phyloP scores from a whole-genome alignment of 2,888 invertebrate species.

The Harpagoxenus sublaevis region DNA sequence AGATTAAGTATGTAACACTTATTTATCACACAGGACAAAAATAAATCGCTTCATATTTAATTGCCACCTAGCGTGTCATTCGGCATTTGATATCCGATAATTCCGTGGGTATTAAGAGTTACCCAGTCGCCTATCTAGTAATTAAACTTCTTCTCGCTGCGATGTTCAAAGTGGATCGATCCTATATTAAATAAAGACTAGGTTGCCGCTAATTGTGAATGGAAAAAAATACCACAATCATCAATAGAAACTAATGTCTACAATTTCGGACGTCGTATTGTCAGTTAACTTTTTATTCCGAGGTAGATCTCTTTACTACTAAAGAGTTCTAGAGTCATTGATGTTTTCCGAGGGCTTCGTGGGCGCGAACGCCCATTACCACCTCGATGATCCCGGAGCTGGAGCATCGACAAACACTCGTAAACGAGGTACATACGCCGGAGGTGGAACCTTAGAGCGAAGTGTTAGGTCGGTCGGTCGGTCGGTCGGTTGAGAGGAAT shows the following conservation, averaged over 20 bases:
- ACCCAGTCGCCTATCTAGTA: neutral
- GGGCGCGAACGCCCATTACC: conserved; percentile 44
- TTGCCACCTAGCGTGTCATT: conserved; percentile 15
- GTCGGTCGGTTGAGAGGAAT: conserved; percentile 34
- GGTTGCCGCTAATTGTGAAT: neutral
- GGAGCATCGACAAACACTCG: conserved; percentile 73
- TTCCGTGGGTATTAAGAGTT: conserved; percentile 12
- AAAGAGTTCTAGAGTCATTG: neutral
- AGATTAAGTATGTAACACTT: conserved; percentile 2
- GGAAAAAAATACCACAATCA: neutral
- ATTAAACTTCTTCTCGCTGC: neutral
- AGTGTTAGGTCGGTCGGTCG: conserved; percentile 73
- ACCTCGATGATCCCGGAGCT: conserved; percentile 52
- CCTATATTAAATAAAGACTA: neutral
- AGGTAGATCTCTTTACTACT: neutral
- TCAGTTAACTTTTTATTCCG: neutral
- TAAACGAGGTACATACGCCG: conserved; percentile 75
- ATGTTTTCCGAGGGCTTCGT: neutral
- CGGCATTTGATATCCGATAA: conserved; percentile 38
- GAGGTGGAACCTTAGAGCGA: conserved; percentile 72
- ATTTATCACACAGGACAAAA: neutral
- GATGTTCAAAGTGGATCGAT: conserved; percentile 7
- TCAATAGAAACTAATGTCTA: neutral
- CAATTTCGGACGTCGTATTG: neutral
- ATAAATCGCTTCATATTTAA: conserved; percentile 30